Evolutionary conservation across 2,888 invertebrate species (phyloP).

Genomic region (Leptinotarsa peninsularis): DNA sequence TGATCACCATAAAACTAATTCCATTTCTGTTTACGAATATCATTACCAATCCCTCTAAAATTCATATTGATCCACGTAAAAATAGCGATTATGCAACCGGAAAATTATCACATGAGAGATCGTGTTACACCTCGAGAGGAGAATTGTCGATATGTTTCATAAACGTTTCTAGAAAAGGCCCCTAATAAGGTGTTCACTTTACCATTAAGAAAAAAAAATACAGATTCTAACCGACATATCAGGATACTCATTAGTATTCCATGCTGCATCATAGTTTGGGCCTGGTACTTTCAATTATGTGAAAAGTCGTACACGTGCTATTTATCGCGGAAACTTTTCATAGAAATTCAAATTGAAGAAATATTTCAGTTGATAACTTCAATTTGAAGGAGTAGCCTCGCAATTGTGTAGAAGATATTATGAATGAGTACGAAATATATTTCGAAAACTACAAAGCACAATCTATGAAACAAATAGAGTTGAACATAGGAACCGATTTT

Average conservation of each 20-base stretch:
- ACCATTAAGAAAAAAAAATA: neutral
- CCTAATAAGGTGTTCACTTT: neutral
- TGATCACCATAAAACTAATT: neutral
- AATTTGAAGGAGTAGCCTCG: too few species aligned
- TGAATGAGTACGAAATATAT: too few species aligned
- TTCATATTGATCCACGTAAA: neutral
- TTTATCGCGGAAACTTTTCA: too few species aligned
- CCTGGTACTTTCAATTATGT: neutral
- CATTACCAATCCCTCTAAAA: neutral
- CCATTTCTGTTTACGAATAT: neutral
- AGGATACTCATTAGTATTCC: conserved; percentile 1
- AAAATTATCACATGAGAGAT: neutral
- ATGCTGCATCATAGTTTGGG: neutral
- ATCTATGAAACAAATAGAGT: too few species aligned
- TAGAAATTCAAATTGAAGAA: too few species aligned
- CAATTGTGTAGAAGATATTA: too few species aligned
- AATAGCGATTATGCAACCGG: neutral
- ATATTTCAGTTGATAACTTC: too few species aligned
- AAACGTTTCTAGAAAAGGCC: neutral
- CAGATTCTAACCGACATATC: neutral
- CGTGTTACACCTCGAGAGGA: neutral
- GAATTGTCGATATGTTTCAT: neutral
- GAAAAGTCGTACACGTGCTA: too few species aligned
- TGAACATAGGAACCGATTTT: too few species aligned
- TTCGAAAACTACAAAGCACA: too few species aligned